phyloP scores from a whole-genome alignment of 2,888 invertebrate genomes.

The Eupithecia vulgata region DNA sequence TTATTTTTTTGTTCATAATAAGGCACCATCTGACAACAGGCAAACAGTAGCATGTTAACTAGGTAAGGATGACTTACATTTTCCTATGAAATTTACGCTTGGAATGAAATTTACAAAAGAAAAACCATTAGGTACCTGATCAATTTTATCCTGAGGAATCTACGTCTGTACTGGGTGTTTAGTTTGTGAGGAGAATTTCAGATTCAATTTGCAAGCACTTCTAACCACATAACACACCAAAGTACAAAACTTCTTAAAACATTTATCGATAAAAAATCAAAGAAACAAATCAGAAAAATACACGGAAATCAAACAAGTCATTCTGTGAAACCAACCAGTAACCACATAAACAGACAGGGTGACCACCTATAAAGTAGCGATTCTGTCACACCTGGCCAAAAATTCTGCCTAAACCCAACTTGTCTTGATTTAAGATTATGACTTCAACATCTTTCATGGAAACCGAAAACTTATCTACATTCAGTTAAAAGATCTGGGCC shows the following conservation, averaged over 20 bases:
- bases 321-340: too few species aligned
- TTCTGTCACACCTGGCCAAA: too few species aligned
- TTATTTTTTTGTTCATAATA: background rate
- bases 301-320: background rate
- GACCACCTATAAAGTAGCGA: too few species aligned
- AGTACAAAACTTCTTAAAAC: background rate
- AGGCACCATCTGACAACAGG: background rate
- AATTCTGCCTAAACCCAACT: too few species aligned
- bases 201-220: background rate
- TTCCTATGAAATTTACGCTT: too few species aligned
- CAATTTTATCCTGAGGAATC: background rate
- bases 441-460: too few species aligned
- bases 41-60: background rate
- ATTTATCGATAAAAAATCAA: background rate
- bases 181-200: background rate
- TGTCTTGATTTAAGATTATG: too few species aligned
- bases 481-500: too few species aligned
- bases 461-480: too few species aligned
- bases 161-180: background rate
- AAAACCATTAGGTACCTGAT: background rate
- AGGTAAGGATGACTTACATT: background rate
- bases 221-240: background rate
- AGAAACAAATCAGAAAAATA: background rate
- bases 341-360: too few species aligned
- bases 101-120: background rate